Percentiles rank a stretch among this genome's conserved stretches.
These are phyloP conservation scores for Hirtodrosophila histrioides DNA, from an alignment of 2,888 invertebrate species.

Conservation along the genomic window DNA sequence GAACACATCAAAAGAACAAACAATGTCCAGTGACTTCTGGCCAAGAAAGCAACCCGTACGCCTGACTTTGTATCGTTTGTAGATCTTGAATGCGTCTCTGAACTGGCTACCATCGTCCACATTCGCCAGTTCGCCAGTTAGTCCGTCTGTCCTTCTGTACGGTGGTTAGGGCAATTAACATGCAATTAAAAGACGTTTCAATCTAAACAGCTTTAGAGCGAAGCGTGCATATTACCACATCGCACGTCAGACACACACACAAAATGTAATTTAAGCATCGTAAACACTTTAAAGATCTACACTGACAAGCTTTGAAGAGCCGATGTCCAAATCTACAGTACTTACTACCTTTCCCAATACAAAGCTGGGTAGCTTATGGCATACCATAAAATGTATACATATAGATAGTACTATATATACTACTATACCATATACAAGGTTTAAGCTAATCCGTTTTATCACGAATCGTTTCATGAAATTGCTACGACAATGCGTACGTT, in stretches of 20 bases:
- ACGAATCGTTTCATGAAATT: neutral
- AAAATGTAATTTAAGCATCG: constrained; percentile 45
- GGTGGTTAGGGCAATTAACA: constrained; percentile 76
- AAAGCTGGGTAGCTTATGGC: constrained; percentile 36
- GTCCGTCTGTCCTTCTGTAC: constrained; percentile 25
- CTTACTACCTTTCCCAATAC: constrained; percentile 38
- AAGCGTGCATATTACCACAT: constrained; percentile 57
- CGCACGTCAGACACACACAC: constrained; percentile 36
- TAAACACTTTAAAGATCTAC: constrained; percentile 51
- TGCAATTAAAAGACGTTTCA: constrained; percentile 81
- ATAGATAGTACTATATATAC: too few species aligned
- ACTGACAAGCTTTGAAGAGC: constrained; percentile 48
- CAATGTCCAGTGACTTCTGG: constrained; percentile 53
- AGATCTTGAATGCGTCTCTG: constrained; percentile 54
- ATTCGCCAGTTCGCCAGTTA: constrained; percentile 28
- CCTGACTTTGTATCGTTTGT: constrained; percentile 46
- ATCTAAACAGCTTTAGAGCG: constrained; percentile 62
- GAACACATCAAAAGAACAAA: constrained; percentile 45
- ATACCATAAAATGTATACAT: constrained; percentile 11
- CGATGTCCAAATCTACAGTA: constrained; percentile 32
- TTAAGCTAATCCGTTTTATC: constrained; percentile 12
- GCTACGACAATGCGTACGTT: neutral
- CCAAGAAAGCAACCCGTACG: constrained; percentile 23
- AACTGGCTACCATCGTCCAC: constrained; percentile 28
- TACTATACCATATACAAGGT: constrained; percentile 3